Evolutionary conservation across 1,140 invertebrate genomes (phyloP).

Genomic region (Hyles euphorbiae): DNA sequence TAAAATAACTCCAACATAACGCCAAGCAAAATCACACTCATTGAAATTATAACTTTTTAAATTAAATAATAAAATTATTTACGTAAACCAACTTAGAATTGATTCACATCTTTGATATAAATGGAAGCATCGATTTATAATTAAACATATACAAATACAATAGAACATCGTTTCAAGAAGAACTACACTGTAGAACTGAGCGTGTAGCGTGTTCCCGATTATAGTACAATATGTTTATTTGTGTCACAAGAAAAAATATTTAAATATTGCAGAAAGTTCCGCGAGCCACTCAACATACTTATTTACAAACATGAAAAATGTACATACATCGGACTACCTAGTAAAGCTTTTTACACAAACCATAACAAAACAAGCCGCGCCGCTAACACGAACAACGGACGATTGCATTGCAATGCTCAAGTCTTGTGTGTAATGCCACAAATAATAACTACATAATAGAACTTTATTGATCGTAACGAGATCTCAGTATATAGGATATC

Average conservation of each 20-base stretch:
- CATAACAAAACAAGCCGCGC: slow-evolving; percentile 58
- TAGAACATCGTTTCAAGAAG: slow-evolving; percentile 20
- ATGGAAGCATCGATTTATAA: slow-evolving; percentile 73
- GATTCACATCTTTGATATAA: slow-evolving; percentile 72
- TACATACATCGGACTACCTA: slow-evolving; percentile 53
- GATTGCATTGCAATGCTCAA: slow-evolving; percentile 68
- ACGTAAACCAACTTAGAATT: slow-evolving; percentile 68
- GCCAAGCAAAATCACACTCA: slow-evolving; percentile 68
- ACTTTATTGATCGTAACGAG: slow-evolving; percentile 71
- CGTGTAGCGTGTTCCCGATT: slow-evolving; percentile 23
- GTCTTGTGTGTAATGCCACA: slow-evolving; percentile 69
- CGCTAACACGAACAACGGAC: slow-evolving; percentile 19
- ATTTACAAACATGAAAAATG: slow-evolving; percentile 59
- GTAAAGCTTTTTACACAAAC: slow-evolving; percentile 73
- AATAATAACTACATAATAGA: slow-evolving; percentile 61
- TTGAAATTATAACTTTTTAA: slow-evolving; percentile 60
- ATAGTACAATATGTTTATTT: slow-evolving; percentile 17
- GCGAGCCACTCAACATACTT: slow-evolving; percentile 56
- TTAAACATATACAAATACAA: slow-evolving; percentile 35
- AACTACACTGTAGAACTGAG: slow-evolving; percentile 25
- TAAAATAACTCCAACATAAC: slow-evolving; percentile 61
- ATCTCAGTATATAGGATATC: slow-evolving; percentile 68
- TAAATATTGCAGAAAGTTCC: slow-evolving; percentile 21
- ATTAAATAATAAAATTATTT: slow-evolving; percentile 61
- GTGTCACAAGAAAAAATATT: slow-evolving; percentile 18